Base-by-base conservation (phyloP, 1,140 invertebrate genomes). In the Drosophila kanapiae region DNA sequence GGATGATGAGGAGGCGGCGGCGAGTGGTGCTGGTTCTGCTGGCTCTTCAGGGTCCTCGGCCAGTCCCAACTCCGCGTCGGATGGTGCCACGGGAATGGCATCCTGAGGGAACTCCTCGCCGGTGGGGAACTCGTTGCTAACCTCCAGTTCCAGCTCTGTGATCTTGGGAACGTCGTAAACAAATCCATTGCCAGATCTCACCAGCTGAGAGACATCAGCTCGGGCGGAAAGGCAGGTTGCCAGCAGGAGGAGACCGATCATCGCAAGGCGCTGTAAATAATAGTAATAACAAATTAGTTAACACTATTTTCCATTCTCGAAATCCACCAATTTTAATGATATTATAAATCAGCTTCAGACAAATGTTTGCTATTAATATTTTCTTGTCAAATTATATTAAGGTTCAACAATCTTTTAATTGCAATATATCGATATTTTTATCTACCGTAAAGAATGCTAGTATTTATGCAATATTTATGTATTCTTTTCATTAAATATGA, bases 131-230 rank as follows among this genome's bases (percentile, higher is more conserved):
- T 90, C 85, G 42, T 90, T 90, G 57, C 71, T 91, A 23, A 90
- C 45, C 75, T 90, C 85, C 78, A 90, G 59, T 16, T 90, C 81
- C 38, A 90, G 58, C 48, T 90, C 70, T 7, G 65, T 82, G 35
- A 90, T 76, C 68, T 78, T 82, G 79, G 86, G 86, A 13, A 85
- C 79, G 48, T 91, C 88, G 31, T 91, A 91, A 3, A 91, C 53
- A 47, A 91, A 91, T 29, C 88, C 88, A 58, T 91, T 91, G 59
- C 88, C 88, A n/a, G 88, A 91, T 14, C 75, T 65, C 42, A 91
- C 90, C 42, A 91, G 33, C 68, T 91, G 80, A 0, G 88, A 91
- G 23, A 88, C 84, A 83, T 91, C 88, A 31, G 88, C 85, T 9
- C 16, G 53, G 4, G 53, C 54, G 8, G 14, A 40, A 16, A 77